These are phyloP conservation scores for Drosophila falleni DNA, from an alignment of 2,888 invertebrate genomes.

Conservation along the genomic window DNA sequence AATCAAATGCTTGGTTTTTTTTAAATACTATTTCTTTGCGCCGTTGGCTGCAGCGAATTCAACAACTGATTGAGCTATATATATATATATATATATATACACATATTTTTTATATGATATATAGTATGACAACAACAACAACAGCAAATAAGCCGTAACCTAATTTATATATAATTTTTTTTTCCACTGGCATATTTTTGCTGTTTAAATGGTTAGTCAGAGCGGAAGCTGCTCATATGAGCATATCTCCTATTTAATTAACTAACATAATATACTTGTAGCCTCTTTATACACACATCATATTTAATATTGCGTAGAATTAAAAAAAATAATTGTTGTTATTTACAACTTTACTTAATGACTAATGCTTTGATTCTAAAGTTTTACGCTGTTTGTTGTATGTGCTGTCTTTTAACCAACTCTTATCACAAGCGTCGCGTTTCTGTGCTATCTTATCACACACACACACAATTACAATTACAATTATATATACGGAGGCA, in stretches of 20 bases:
- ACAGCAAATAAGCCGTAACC: constrained; percentile 43
- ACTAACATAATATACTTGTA: constrained; percentile 5
- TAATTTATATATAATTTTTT: constrained; percentile 65
- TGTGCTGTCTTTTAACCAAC: constrained; percentile 22
- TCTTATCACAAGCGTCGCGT: constrained; percentile 47
- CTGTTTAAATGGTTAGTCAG: constrained; percentile 40
- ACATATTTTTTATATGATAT: constrained; percentile 2
- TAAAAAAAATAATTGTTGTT: constrained; percentile 5
- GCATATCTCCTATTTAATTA: constrained; percentile 66
- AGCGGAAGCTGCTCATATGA: constrained; percentile 76
- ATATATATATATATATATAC: constrained; percentile 1
- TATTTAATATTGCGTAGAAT: constrained; percentile 2
- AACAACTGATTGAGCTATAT: constrained; percentile 27
- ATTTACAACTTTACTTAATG: constrained; percentile 32
- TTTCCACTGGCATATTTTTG: constrained; percentile 56
- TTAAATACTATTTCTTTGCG: constrained; percentile 15
- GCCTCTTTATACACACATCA: constrained; percentile 1
- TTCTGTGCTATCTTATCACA: constrained; percentile 49
- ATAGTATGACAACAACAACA: constrained; percentile 20
- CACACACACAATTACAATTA: neutral
- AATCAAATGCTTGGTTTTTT: constrained; percentile 36
- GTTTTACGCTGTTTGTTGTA: constrained; percentile 17
- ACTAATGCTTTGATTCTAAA: constrained; percentile 33
- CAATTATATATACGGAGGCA: neutral
- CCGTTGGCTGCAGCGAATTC: constrained; percentile 26